phyloP scores from a whole-genome alignment of 2,113 vertebrate genomes.

The Hippocampus mohnikei region DNA sequence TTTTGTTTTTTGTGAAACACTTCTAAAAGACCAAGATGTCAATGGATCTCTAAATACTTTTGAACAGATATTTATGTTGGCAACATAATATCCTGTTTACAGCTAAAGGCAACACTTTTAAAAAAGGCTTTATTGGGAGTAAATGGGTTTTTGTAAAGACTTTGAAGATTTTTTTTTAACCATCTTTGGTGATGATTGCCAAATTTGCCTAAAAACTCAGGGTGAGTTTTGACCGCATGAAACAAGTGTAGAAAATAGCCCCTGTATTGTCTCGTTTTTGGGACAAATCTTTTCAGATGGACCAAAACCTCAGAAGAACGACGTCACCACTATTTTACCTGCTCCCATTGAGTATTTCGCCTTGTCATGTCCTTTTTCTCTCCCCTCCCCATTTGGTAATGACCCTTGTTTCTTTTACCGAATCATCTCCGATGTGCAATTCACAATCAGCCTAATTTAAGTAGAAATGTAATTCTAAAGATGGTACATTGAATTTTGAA shows the following conservation, averaged over 20 bases:
- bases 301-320: slow-evolving; percentile 52
- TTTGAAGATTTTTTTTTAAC: slow-evolving; percentile 82
- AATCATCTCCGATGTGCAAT: slow-evolving; percentile 71
- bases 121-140: slow-evolving; percentile 79
- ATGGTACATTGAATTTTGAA: slow-evolving; percentile 43
- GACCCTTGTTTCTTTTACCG: slow-evolving; percentile 38
- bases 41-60: slow-evolving; percentile 89
- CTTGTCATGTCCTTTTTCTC: slow-evolving; percentile 28
- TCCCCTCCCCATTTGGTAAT: slow-evolving; percentile 1
- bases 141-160: slow-evolving; percentile 86
- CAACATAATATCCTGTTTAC: slow-evolving; percentile 81
- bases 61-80: slow-evolving; percentile 90
- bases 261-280: slow-evolving; percentile 28
- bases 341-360: slow-evolving; percentile 32
- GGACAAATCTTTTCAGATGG: slow-evolving; percentile 48
- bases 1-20: slow-evolving; percentile 8
- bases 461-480: slow-evolving; percentile 34
- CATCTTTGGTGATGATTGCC: slow-evolving; percentile 91
- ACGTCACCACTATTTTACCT: slow-evolving; percentile 50
- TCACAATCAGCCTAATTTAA: slow-evolving; percentile 33
- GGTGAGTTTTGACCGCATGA: slow-evolving; percentile 64
- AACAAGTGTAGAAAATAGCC: slow-evolving; percentile 38
- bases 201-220: slow-evolving; percentile 88
- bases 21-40: slow-evolving; percentile 79
- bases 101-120: slow-evolving; percentile 77